phyloP scores from a whole-genome alignment of 2,797 vertebrate genomes.

The Pseudomugil gertrudae region DNA sequence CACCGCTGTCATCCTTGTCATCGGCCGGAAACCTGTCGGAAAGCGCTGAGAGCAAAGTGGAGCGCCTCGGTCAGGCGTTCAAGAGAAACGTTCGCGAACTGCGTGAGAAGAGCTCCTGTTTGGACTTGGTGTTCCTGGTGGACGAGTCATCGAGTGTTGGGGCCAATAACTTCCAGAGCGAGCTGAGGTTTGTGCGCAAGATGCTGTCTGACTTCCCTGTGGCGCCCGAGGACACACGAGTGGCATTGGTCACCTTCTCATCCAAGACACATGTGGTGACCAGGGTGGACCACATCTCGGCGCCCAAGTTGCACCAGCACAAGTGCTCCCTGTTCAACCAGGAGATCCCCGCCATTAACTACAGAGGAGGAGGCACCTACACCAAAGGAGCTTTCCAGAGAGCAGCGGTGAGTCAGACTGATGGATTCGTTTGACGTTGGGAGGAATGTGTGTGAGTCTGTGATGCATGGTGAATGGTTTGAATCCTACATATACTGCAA shows the following conservation, averaged over 20 bases:
- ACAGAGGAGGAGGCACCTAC: constrained; percentile 96
- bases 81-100: constrained; percentile 90
- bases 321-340: constrained; percentile 94
- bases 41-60: constrained; percentile 88
- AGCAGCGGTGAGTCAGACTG: constrained; percentile 88
- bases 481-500: neutral
- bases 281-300: constrained; percentile 93
- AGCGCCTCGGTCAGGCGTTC: constrained; percentile 90
- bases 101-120: constrained; percentile 85
- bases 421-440: neutral
- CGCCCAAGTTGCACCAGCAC: constrained; percentile 90
- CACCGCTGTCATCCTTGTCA: constrained; percentile 27
- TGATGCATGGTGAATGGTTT: neutral
- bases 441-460: neutral
- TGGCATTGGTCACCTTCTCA: constrained; percentile 95
- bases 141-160: constrained; percentile 98
- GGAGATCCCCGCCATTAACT: constrained; percentile 94
- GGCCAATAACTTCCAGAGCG: constrained; percentile 91
- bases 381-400: constrained; percentile 97
- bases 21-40: constrained; percentile 76
- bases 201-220: constrained; percentile 97
- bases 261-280: constrained; percentile 94
- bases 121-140: constrained; percentile 96
- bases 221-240: constrained; percentile 90
- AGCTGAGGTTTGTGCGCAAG: constrained; percentile 95